Percentiles rank a stretch among this genome's conserved stretches.
Evolutionary conservation across 2,888 invertebrate species (phyloP).

Genomic region (Psylliodes chrysocephalus): DNA sequence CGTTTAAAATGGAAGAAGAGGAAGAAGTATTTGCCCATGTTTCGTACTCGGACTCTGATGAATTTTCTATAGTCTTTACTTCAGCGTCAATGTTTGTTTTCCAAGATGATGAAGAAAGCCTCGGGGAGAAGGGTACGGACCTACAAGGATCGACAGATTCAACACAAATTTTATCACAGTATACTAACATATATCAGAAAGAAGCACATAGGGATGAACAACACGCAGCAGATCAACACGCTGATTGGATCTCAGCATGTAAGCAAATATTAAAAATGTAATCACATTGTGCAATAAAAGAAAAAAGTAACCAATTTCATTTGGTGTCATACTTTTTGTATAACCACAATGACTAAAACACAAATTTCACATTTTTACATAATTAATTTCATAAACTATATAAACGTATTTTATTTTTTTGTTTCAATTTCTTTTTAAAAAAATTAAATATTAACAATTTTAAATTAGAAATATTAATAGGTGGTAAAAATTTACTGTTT

Average conservation of each 20-base stretch:
- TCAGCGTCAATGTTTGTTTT: constrained; percentile 48
- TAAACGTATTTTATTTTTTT: too few species aligned
- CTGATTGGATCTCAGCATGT: constrained; percentile 28
- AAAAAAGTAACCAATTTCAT: too few species aligned
- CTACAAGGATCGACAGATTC: background rate
- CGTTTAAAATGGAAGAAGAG: constrained; percentile 18
- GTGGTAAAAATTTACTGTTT: too few species aligned
- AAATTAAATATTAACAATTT: too few species aligned
- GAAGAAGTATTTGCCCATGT: constrained; percentile 32
- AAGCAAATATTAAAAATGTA: constrained; percentile 1
- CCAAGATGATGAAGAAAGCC: constrained; percentile 39
- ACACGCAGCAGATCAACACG: constrained; percentile 2
- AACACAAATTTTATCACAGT: constrained; percentile 9
- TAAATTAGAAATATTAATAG: too few species aligned
- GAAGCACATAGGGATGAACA: background rate
- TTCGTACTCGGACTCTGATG: constrained; percentile 44
- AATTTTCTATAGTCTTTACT: constrained; percentile 52
- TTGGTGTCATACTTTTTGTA: too few species aligned
- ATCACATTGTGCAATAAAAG: too few species aligned
- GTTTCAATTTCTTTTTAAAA: too few species aligned
- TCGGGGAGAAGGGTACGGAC: background rate
- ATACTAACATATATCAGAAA: constrained; percentile 18
- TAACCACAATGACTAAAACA: too few species aligned
- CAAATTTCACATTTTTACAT: too few species aligned
- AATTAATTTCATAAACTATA: too few species aligned